Evolutionary conservation across 2,888 invertebrate species (phyloP).

Genomic region (Ceriagrion tenellum): DNA sequence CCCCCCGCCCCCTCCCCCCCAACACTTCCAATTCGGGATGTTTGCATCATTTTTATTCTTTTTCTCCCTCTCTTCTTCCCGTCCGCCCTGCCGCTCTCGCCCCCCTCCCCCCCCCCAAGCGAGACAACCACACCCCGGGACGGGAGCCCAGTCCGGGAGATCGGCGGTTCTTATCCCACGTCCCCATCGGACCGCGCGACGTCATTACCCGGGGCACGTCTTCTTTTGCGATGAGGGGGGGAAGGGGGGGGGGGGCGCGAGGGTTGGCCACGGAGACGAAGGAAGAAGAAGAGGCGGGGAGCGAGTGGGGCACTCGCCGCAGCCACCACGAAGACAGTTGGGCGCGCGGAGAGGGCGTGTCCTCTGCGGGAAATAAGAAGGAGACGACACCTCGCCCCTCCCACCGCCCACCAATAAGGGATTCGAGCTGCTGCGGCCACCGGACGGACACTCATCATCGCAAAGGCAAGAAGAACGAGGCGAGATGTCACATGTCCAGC

Average conservation of each 20-base stretch:
- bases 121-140: conserved; percentile 48
- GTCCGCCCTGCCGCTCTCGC: no score
- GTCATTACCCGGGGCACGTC: conserved; percentile 45
- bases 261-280: background rate
- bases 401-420: conserved; percentile 54
- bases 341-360: conserved; percentile 36
- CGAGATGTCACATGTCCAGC: background rate
- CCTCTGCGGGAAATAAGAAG: conserved; percentile 5
- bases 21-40: background rate
- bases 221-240: background rate
- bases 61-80: background rate
- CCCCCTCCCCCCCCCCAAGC: background rate
- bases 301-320: background rate
- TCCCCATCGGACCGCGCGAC: conserved; percentile 57
- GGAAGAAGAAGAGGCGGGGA: background rate
- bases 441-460: conserved; percentile 56
- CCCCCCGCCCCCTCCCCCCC: background rate
- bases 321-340: background rate
- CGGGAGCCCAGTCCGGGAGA: conserved; percentile 53
- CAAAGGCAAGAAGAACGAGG: background rate
- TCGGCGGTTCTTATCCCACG: conserved; percentile 65
- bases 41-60: background rate
- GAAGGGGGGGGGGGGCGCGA: background rate
- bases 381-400: conserved; percentile 19
- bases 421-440: conserved; percentile 48